Evolutionary conservation across 2,113 vertebrate genomes (phyloP).

Genomic region (Asarcornis scutulata): DNA sequence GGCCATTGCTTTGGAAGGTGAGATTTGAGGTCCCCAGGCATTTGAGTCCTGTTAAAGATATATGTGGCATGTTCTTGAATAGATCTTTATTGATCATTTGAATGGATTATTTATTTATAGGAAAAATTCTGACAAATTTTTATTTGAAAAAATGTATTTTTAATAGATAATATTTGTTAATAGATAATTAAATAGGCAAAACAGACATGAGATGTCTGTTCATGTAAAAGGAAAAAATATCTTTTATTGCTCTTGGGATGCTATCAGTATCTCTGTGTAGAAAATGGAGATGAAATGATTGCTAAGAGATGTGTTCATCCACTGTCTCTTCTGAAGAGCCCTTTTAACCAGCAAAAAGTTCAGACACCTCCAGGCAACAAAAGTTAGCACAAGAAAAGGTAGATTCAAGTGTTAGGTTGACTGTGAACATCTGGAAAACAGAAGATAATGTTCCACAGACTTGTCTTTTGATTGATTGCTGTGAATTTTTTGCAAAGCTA

Average conservation of each 20-base stretch:
- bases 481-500: neutral
- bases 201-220: neutral
- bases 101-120: neutral
- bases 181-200: neutral
- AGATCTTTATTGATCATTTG: neutral
- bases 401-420: neutral
- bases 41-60: neutral
- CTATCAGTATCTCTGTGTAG: neutral
- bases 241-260: neutral
- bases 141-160: neutral
- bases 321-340: neutral
- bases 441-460: neutral
- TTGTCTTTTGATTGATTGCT: neutral
- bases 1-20: neutral
- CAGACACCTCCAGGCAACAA: neutral
- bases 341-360: neutral
- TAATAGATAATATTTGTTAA: neutral
- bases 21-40: neutral
- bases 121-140: neutral
- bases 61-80: neutral
- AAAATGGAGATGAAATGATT: neutral
- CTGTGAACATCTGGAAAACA: neutral
- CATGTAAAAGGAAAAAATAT: neutral
- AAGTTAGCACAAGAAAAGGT: neutral
- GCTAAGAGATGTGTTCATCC: neutral